Evolutionary conservation across 1,140 invertebrate species (phyloP), one percentile per base, ranked within the genome.

Genomic region (Dufourea novaeangliae): DNA sequence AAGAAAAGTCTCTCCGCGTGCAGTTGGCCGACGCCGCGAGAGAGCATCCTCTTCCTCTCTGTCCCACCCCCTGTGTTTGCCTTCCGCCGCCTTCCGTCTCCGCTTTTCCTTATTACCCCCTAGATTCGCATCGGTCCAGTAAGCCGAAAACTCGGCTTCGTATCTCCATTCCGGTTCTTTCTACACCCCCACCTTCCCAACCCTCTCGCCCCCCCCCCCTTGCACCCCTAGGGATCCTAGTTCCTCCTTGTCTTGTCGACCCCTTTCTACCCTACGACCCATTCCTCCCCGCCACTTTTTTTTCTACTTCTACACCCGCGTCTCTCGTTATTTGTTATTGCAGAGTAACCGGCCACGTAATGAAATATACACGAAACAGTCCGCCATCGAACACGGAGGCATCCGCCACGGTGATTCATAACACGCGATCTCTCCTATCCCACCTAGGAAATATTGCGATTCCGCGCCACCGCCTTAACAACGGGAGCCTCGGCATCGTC

Each of bases 281-380:
- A 11, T 10, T 50, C 56, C 22, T 6, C 7, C 5, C 52, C 32
- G 11, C 17, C 32, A 5, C 5, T 27, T 14, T 22, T 29, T 41
- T 39, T 8, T 25, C 6, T n/a, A 22, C 1, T 59, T 59, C 56
- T 34, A 17, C 32, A 22, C 63, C 44, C 52, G 57, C 64, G 29
- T 59, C 34, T 25, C 74, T 66, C 34, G 50, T 64, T 84, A 82
- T 76, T 82, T 78, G 82, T 82, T 84, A 72, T 79, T 63, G 56
- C 67, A 41, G 41, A 39, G 54, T 68, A 81, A 75, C 67, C 25
- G 68, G 27, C 50, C 72, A 25, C 50, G 57, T 77, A 73, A 84
- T 84, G 80, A 84, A 82, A 82, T 84, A 76, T 82, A 73, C 52
- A 70, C 59, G 78, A 70, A 71, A 80, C 41, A 62, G 14, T 25